phyloP scores from a whole-genome alignment of 2,113 vertebrate species.

The Carlito syrichta region DNA sequence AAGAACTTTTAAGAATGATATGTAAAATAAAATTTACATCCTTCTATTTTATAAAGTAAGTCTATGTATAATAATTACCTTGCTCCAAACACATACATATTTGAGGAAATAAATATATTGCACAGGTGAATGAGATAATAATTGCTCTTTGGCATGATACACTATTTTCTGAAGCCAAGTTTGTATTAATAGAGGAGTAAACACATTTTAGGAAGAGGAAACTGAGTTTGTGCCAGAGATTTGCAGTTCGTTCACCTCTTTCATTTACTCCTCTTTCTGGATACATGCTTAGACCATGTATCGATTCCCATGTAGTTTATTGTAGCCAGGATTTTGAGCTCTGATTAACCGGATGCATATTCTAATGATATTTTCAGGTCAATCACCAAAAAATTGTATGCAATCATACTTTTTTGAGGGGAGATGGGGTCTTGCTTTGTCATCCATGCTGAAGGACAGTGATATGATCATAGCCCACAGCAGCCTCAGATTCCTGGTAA shows the following conservation, averaged over 20 bases:
- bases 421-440: too few species aligned
- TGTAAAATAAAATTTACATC: not conserved
- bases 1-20: not conserved
- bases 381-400: not conserved
- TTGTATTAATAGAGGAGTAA: not conserved
- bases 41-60: not conserved
- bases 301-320: not conserved
- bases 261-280: not conserved
- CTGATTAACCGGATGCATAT: not conserved
- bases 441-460: too few species aligned
- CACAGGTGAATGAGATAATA: not conserved
- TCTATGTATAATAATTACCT: not conserved
- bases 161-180: not conserved
- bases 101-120: not conserved
- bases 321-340: not conserved
- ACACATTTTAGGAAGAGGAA: not conserved
- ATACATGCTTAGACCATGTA: not conserved
- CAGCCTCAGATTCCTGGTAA: too few species aligned
- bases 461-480: too few species aligned
- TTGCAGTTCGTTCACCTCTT: not conserved
- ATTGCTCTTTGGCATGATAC: not conserved
- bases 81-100: not conserved
- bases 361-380: not conserved
- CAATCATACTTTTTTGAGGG: too few species aligned
- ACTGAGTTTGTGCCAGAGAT: not conserved